Evolutionary conservation across 2,113 vertebrate genomes (phyloP).

Genomic region (Camarhynchus parvulus): DNA sequence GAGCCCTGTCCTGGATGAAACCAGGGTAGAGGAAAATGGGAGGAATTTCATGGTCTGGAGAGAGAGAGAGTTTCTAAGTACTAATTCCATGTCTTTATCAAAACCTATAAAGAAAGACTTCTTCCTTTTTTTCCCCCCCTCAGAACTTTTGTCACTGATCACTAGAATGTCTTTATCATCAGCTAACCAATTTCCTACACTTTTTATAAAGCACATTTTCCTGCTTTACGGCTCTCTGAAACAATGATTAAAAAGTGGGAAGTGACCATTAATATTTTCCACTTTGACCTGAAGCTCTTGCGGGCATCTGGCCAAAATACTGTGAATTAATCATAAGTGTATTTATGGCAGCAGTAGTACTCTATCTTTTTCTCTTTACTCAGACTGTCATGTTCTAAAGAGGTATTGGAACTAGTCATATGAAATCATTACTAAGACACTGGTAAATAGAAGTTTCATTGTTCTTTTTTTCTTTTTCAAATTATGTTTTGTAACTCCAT

Average conservation of each 20-base stretch:
- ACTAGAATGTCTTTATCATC: background rate
- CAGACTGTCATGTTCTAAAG: background rate
- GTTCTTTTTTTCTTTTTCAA: background rate
- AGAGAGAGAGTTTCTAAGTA: background rate
- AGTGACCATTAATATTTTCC: background rate
- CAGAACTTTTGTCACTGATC: background rate
- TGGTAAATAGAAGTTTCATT: background rate
- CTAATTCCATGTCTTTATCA: background rate
- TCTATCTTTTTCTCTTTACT: background rate
- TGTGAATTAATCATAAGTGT: background rate
- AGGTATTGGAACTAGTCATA: background rate
- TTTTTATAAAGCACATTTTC: background rate
- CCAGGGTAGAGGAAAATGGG: background rate
- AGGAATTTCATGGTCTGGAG: background rate
- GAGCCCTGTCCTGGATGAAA: background rate
- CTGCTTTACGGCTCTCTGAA: background rate
- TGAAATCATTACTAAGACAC: background rate
- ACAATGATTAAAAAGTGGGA: background rate
- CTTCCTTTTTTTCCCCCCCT: background rate
- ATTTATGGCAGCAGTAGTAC: background rate
- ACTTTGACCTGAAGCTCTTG: background rate
- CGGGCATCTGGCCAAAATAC: background rate
- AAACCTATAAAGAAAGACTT: background rate
- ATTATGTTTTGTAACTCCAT: background rate
- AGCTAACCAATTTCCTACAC: background rate